These are phyloP conservation scores for Drosophila peninsularis DNA, from an alignment of 2,888 invertebrate species.

Conservation along the genomic window DNA sequence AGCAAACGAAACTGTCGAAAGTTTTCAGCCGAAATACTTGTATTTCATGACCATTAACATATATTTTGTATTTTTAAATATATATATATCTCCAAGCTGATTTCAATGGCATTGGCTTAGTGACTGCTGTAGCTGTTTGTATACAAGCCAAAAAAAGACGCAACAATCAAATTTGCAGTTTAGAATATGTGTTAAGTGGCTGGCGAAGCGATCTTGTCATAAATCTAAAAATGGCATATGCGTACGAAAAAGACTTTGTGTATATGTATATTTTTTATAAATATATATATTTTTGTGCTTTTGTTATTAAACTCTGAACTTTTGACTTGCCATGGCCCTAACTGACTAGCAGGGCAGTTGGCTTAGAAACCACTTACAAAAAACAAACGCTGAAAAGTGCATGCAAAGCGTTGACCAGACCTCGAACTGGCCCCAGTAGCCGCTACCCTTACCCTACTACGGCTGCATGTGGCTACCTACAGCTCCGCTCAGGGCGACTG, in stretches of 20 bases:
- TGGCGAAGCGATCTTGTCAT: conserved; percentile 35
- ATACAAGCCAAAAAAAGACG: conserved; percentile 12
- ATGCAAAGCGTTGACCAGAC: conserved; percentile 57
- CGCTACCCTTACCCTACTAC: neutral
- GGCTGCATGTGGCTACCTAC: neutral
- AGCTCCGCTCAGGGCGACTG: neutral
- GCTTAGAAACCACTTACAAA: conserved; percentile 54
- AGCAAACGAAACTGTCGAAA: conserved; percentile 12
- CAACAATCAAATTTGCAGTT: conserved; percentile 28
- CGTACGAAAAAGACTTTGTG: neutral
- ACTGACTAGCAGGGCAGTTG: conserved; percentile 45
- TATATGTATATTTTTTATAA: neutral
- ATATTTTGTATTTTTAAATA: neutral
- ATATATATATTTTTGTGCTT: neutral
- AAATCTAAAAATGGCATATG: conserved; percentile 42
- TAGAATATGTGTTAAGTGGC: conserved; percentile 61
- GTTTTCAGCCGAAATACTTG: conserved; percentile 12
- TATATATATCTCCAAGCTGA: conserved; percentile 14
- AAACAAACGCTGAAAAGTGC: conserved; percentile 20
- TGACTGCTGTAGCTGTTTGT: conserved; percentile 29
- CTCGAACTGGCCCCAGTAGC: conserved; percentile 54
- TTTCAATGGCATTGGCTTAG: conserved; percentile 49
- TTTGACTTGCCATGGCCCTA: conserved; percentile 61
- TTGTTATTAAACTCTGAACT: conserved; percentile 35
- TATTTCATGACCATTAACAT: neutral